Conservation (phyloP, 2,113 vertebrate species). For the Cottus gobio region DNA sequence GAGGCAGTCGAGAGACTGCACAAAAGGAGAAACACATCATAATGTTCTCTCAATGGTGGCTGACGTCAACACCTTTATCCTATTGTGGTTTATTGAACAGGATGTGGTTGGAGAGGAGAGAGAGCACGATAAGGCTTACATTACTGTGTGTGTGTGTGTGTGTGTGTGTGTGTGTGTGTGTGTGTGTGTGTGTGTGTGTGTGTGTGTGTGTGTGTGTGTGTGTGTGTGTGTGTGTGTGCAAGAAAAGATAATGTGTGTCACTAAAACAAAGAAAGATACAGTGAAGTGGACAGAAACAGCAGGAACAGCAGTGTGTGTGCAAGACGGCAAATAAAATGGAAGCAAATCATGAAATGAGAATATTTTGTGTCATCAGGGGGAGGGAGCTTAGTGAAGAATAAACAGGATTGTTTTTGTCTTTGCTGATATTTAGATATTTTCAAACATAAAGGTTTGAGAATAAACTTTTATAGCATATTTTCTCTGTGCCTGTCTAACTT, state of each 20-base stretch:
- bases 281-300: constrained; percentile 19
- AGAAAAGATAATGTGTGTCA: constrained; percentile 14
- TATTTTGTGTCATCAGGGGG: constrained; percentile 28
- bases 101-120: constrained; percentile 42
- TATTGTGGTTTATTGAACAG: constrained; percentile 66
- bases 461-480: background rate
- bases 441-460: background rate
- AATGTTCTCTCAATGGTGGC: constrained; percentile 61
- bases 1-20: constrained; percentile 34
- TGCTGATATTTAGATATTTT: constrained; percentile 15
- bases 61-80: constrained; percentile 57
- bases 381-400: constrained; percentile 54
- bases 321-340: constrained; percentile 22
- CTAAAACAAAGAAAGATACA: constrained; percentile 50
- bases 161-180: background rate
- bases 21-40: constrained; percentile 64
- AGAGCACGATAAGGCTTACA: constrained; percentile 47
- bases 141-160: constrained; percentile 39
- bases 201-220: too few relatives aligned
- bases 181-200: background rate
- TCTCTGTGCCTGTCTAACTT: background rate
- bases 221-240: background rate
- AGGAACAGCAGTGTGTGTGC: background rate
- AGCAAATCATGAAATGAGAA: constrained; percentile 23
- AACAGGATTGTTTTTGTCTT: background rate